A percentile compares a stretch with the other conserved stretches of the same genome.
Conservation (phyloP, 2,113 vertebrate species). For the Anseranas semipalmata region DNA sequence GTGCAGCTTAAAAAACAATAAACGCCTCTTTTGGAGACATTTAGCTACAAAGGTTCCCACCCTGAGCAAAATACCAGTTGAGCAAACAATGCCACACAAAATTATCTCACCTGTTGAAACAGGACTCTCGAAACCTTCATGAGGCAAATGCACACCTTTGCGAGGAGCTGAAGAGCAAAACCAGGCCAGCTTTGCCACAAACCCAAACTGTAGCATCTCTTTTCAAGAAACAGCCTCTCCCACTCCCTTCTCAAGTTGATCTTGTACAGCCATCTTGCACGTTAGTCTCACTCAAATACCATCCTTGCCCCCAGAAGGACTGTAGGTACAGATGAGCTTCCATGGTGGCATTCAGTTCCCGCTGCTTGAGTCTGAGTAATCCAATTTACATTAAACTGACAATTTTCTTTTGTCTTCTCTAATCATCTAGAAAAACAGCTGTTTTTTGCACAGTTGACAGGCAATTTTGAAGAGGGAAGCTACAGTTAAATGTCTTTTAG, state of each 20-base stretch:
- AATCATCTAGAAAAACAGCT: background rate
- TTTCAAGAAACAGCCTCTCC: conserved; percentile 7
- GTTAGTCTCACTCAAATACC: background rate
- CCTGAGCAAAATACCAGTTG: conserved; percentile 77
- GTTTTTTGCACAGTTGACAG: background rate
- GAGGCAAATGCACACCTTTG: conserved; percentile 67
- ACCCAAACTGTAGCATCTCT: conserved; percentile 17
- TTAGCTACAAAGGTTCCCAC: conserved; percentile 81
- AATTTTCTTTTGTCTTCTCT: background rate
- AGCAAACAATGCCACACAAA: conserved; percentile 64
- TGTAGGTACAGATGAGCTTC: background rate
- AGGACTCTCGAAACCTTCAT: conserved; percentile 52
- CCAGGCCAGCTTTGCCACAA: conserved; percentile 11
- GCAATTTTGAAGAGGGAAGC: conserved; percentile 39
- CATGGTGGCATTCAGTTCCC: background rate
- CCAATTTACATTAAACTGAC: conserved; percentile 3
- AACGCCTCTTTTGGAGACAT: conserved; percentile 83
- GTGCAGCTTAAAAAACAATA: conserved; percentile 85
- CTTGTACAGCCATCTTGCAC: background rate
- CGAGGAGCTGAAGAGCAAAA: conserved; percentile 48
- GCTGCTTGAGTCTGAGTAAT: background rate
- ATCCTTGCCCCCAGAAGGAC: background rate
- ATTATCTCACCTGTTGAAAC: conserved; percentile 49
- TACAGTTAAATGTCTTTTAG: conserved; percentile 21
- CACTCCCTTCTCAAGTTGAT: background rate